Conservation (phyloP, 2,113 vertebrate genomes). For the Hyaena hyaena region DNA sequence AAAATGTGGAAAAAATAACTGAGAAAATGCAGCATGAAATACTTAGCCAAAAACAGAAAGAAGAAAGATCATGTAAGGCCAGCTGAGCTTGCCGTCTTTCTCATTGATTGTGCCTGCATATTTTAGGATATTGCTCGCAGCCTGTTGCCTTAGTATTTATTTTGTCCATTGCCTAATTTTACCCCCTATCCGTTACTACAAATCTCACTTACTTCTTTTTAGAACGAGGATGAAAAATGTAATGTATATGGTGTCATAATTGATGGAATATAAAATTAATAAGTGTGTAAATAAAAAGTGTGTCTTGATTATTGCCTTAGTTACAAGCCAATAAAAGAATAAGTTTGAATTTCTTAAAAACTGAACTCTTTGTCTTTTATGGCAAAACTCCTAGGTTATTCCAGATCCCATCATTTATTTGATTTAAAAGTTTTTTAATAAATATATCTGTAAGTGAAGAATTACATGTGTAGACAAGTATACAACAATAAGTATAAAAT, state of each 20-base stretch:
- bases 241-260: neutral
- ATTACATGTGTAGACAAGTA: neutral
- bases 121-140: neutral
- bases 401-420: neutral
- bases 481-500: neutral
- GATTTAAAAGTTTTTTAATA: neutral
- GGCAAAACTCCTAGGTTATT: neutral
- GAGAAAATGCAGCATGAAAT: slow-evolving; percentile 1
- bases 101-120: neutral
- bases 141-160: neutral
- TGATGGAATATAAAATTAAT: neutral
- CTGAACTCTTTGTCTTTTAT: neutral
- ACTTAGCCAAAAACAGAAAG: neutral
- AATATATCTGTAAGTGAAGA: neutral
- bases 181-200: neutral
- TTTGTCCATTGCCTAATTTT: slow-evolving; percentile 21
- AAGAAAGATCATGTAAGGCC: neutral
- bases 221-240: neutral
- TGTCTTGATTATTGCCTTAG: neutral
- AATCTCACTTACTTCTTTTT: neutral
- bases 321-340: neutral
- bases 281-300: neutral
- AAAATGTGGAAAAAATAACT: neutral
- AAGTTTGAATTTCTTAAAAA: neutral
- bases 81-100: neutral